These are phyloP conservation scores for Silurus asotus DNA, from an alignment of 2,113 vertebrate species.

Conservation along the genomic window DNA sequence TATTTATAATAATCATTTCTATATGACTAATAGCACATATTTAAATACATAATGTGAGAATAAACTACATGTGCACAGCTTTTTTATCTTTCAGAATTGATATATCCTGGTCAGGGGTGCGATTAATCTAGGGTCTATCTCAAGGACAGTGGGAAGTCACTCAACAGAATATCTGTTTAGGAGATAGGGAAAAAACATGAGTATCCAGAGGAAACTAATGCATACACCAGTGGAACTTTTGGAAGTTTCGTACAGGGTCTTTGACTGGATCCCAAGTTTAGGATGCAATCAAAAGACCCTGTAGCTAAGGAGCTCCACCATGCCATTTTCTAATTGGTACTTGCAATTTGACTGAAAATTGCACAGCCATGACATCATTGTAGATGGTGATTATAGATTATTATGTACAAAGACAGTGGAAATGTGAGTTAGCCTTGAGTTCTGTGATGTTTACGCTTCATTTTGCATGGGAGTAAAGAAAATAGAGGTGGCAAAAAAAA, in stretches of 20 bases:
- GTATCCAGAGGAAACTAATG: background rate
- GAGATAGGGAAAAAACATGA: background rate
- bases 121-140: background rate
- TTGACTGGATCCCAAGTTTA: background rate
- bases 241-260: too few species aligned
- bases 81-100: background rate
- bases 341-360: background rate
- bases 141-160: background rate
- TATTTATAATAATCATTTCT: background rate
- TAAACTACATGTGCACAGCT: background rate
- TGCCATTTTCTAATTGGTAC: too few species aligned
- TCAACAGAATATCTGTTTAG: background rate
- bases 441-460: background rate
- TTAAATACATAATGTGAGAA: background rate
- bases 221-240: background rate
- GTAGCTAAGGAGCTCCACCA: background rate
- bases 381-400: background rate
- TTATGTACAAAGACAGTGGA: background rate
- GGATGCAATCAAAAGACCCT: background rate
- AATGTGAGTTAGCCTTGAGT: background rate
- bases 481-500: slow-evolving; percentile 8
- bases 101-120: background rate
- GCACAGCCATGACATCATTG: background rate
- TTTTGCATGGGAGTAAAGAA: background rate
- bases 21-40: background rate